phyloP scores from a whole-genome alignment of 2,113 vertebrate species.

The Propithecus coquereli region DNA sequence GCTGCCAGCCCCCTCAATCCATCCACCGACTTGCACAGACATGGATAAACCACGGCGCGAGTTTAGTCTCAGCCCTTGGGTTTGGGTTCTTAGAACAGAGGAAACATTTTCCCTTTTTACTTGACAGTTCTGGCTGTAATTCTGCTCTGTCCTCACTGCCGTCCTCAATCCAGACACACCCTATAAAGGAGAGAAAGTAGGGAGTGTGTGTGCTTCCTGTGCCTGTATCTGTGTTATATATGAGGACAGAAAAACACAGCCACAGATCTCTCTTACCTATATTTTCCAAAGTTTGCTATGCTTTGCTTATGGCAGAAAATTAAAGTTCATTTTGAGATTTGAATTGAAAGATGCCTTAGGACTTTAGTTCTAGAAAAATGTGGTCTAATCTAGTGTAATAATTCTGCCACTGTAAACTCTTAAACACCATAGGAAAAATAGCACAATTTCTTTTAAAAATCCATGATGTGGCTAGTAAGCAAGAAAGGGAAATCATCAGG shows the following conservation, averaged over 20 bases:
- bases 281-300: background rate
- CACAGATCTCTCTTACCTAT: background rate
- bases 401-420: background rate
- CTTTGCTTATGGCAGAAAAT: background rate
- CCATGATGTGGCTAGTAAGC: background rate
- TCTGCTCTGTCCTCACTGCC: background rate
- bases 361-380: background rate
- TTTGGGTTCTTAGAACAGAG: background rate
- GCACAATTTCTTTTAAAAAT: background rate
- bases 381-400: background rate
- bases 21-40: background rate
- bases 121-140: background rate
- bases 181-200: background rate
- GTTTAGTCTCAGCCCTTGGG: background rate
- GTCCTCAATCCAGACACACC: background rate
- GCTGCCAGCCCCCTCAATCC: background rate
- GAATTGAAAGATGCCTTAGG: background rate
- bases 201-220: background rate
- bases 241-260: background rate
- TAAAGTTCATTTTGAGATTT: background rate
- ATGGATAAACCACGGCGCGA: background rate
- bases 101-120: background rate
- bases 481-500: background rate
- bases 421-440: background rate
- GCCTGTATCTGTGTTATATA: background rate